Conservation (phyloP, 2,888 invertebrate species). For the Drosophila eohydei region DNA sequence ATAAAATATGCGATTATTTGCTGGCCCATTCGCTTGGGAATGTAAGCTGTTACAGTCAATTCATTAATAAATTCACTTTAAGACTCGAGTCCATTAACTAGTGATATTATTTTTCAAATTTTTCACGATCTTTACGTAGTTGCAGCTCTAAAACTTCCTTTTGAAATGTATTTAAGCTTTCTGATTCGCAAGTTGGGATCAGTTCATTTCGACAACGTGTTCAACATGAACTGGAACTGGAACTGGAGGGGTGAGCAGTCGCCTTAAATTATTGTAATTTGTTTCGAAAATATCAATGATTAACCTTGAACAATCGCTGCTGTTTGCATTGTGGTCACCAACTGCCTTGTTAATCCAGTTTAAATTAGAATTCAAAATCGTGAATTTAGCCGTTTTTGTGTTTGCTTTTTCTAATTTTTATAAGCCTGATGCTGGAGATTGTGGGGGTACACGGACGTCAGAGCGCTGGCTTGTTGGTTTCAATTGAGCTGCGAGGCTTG, state of each 20-base stretch:
- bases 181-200: background rate
- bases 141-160: too few species aligned
- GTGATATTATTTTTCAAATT: background rate
- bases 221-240: too few species aligned
- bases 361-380: constrained; percentile 26
- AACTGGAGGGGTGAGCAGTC: background rate
- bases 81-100: background rate
- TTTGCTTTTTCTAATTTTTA: background rate
- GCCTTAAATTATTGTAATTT: constrained; percentile 29
- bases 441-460: constrained; percentile 6
- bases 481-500: constrained; percentile 2
- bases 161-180: background rate
- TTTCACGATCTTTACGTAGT: too few species aligned
- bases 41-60: background rate
- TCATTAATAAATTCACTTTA: background rate
- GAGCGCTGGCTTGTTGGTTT: constrained; percentile 1
- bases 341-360: constrained; percentile 25
- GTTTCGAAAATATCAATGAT: constrained; percentile 20
- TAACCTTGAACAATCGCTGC: constrained; percentile 33
- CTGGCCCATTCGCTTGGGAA: constrained; percentile 1
- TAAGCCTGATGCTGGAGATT: background rate
- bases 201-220: background rate
- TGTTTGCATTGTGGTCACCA: constrained; percentile 17
- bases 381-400: constrained; percentile 2
- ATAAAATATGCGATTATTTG: constrained; percentile 2